These are phyloP conservation scores for Ataeniobius toweri DNA, from an alignment of 2,797 vertebrate species.

Conservation along the genomic window DNA sequence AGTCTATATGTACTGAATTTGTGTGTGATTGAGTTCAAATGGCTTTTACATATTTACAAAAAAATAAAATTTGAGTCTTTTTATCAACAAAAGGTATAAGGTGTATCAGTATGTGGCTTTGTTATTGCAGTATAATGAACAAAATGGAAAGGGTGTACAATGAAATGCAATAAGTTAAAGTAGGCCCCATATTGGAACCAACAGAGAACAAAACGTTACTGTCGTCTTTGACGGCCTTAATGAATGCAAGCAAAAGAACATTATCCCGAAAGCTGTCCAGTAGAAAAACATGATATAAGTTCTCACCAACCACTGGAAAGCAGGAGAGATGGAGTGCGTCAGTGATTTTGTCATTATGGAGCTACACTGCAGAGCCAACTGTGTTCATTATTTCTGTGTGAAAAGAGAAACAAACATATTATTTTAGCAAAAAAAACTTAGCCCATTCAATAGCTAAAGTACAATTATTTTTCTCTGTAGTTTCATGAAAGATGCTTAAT, in stretches of 20 bases:
- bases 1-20: conserved; percentile 54
- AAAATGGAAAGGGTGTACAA: neutral
- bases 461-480: conserved; percentile 15
- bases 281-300: conserved; percentile 36
- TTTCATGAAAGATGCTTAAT: neutral
- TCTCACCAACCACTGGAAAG: conserved; percentile 31
- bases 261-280: conserved; percentile 19
- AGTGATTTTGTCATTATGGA: conserved; percentile 35
- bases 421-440: conserved; percentile 13
- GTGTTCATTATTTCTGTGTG: conserved; percentile 16
- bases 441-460: conserved; percentile 12
- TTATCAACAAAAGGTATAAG: neutral
- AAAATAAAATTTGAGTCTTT: conserved; percentile 32
- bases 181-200: neutral
- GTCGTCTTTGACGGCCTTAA: neutral
- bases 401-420: conserved; percentile 30
- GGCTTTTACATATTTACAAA: conserved; percentile 46
- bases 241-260: conserved; percentile 35
- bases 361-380: conserved; percentile 34
- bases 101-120: neutral
- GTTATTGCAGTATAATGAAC: neutral
- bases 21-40: conserved; percentile 41
- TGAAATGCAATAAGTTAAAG: conserved; percentile 15
- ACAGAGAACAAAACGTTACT: conserved; percentile 13
- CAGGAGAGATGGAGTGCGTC: conserved; percentile 47